Evolutionary conservation across 2,113 vertebrate genomes (phyloP).

Genomic region (Crotalus horridus): DNA sequence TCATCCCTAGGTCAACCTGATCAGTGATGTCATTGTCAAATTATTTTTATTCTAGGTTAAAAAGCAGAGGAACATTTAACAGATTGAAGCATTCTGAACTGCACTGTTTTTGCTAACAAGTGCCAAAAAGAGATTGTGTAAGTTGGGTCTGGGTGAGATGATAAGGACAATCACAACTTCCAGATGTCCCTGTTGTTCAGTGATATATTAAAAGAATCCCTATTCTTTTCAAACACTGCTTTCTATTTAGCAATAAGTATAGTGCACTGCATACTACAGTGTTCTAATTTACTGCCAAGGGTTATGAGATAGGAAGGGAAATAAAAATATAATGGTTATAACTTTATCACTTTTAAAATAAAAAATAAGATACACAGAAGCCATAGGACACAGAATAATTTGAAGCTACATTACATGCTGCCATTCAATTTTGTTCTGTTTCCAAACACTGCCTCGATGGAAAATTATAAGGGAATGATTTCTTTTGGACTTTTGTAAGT

Average conservation of each 20-base stretch:
- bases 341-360: background rate
- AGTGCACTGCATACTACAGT: background rate
- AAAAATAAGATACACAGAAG: constrained; percentile 4
- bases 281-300: constrained; percentile 41
- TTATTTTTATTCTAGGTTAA: constrained; percentile 10
- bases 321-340: background rate
- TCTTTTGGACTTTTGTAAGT: background rate
- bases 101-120: constrained; percentile 29
- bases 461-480: background rate
- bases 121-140: constrained; percentile 16
- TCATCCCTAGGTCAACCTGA: constrained; percentile 3
- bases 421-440: background rate
- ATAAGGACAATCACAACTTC: constrained; percentile 54
- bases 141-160: constrained; percentile 46
- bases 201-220: constrained; percentile 39
- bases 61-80: constrained; percentile 1
- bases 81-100: constrained; percentile 38
- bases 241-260: constrained; percentile 34
- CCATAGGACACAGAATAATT: background rate
- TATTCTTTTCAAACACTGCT: constrained; percentile 21
- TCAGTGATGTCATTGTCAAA: constrained; percentile 16
- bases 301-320: background rate
- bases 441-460: background rate
- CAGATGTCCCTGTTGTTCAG: constrained; percentile 35
- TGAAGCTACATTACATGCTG: background rate